A percentile compares a stretch with the other conserved stretches of the same genome.
These are phyloP conservation scores for Musca domestica DNA, from an alignment of 1,140 invertebrate genomes.

Conservation along the genomic window DNA sequence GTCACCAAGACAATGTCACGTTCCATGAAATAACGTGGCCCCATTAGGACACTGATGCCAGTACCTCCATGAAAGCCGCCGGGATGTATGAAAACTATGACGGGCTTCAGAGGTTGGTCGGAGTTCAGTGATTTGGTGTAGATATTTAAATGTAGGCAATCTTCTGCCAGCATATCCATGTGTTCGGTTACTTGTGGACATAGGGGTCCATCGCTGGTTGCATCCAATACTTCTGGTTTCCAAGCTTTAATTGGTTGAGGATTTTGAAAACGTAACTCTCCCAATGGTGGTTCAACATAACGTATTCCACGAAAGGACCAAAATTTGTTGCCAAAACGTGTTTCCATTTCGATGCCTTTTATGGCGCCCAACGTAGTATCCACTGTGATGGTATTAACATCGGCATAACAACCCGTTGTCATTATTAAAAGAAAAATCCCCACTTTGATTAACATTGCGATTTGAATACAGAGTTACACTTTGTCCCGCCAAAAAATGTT, in stretches of 20 bases:
- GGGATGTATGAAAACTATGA: conserved; percentile 65
- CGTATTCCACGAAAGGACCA: conserved; percentile 65
- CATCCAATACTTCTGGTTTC: conserved; percentile 55
- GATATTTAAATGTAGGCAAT: conserved; percentile 81
- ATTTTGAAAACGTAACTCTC: conserved; percentile 37
- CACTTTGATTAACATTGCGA: no score
- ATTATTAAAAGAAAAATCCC: no score
- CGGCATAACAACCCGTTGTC: no score
- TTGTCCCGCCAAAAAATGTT: no score
- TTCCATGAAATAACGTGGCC: conserved; percentile 58
- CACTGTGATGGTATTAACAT: conserved; percentile 29
- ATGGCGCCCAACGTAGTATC: conserved; percentile 38
- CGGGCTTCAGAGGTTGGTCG: conserved; percentile 46
- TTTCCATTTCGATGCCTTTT: conserved; percentile 34
- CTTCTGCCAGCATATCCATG: conserved; percentile 58
- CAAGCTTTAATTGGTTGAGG: conserved; percentile 58
- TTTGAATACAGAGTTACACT: no score
- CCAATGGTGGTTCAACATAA: conserved; percentile 60
- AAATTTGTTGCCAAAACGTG: conserved; percentile 54
- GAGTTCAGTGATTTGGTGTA: conserved; percentile 64
- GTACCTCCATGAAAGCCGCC: conserved; percentile 58
- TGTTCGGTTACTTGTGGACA: conserved; percentile 54
- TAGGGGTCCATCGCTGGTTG: conserved; percentile 59
- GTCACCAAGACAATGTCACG: conserved; percentile 61
- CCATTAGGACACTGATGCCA: conserved; percentile 53